Conservation (phyloP, 2,113 vertebrate genomes). For the Oryctolagus cuniculus region mOryCun1.1 NC_091442.1:112726501-112727000, state of each 20-base stretch:
- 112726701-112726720: slow-evolving; percentile 55
- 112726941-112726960: background rate
- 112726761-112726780: slow-evolving; percentile 25
- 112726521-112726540: background rate
- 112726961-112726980: background rate
- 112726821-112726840: background rate
- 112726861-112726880: background rate
- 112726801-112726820: background rate
- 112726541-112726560: fast-evolving
- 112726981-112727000: background rate
- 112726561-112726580: fast-evolving
- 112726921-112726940: background rate
- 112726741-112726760: slow-evolving; percentile 13
- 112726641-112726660: slow-evolving; percentile 60
- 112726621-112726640: slow-evolving; percentile 52
- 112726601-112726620: background rate
- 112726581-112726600: fast-evolving
- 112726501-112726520: fast-evolving
- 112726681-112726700: slow-evolving; percentile 9
- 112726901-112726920: background rate
- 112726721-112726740: slow-evolving; percentile 48
- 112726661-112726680: slow-evolving; percentile 61
- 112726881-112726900: background rate
- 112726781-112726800: slow-evolving; percentile 16
- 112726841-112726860: background rate